Percentiles rank a stretch among this genome's conserved stretches.
Conservation (phyloP, 2,113 vertebrate species). For the Tenebrosternarchus preto region DNA sequence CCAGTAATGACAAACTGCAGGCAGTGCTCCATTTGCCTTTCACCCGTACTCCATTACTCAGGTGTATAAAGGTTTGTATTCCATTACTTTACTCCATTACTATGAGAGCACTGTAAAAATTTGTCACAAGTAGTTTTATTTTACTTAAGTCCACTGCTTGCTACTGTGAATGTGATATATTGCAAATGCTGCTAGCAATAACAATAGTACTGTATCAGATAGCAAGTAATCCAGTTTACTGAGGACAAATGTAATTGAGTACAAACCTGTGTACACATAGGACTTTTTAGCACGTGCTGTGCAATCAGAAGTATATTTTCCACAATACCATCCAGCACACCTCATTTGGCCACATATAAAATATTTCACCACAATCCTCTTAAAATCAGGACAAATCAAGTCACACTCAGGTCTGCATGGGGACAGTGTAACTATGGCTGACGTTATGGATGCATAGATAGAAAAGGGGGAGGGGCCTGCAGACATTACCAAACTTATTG, state of each 20-base stretch:
- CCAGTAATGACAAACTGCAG: slow-evolving; percentile 29
- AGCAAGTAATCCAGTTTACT: neutral
- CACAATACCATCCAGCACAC: slow-evolving; percentile 37
- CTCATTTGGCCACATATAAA: slow-evolving; percentile 49
- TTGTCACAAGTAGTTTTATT: slow-evolving; percentile 13
- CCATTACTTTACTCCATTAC: slow-evolving; percentile 40
- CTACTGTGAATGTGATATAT: slow-evolving; percentile 37
- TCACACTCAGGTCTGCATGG: slow-evolving; percentile 68
- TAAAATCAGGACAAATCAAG: slow-evolving; percentile 58
- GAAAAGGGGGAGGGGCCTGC: slow-evolving; percentile 68
- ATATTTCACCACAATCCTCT: slow-evolving; percentile 58
- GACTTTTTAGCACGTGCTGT: slow-evolving; percentile 37
- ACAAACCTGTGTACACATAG: slow-evolving; percentile 47
- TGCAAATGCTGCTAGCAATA: slow-evolving; percentile 40
- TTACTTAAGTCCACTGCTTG: slow-evolving; percentile 25
- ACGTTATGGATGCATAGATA: slow-evolving; percentile 78
- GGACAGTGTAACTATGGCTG: slow-evolving; percentile 73
- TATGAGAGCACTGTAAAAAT: slow-evolving; percentile 9
- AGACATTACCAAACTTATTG: slow-evolving; percentile 77
- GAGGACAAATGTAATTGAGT: slow-evolving; percentile 42
- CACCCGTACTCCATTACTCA: slow-evolving; percentile 24
- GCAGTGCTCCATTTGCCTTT: slow-evolving; percentile 32
- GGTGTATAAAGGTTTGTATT: slow-evolving; percentile 53
- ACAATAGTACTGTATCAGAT: slow-evolving; percentile 33
- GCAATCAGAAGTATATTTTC: slow-evolving; percentile 34